Evolutionary conservation across 1,140 invertebrate species (phyloP).

Genomic region (Rhagoletis pomonella): DNA sequence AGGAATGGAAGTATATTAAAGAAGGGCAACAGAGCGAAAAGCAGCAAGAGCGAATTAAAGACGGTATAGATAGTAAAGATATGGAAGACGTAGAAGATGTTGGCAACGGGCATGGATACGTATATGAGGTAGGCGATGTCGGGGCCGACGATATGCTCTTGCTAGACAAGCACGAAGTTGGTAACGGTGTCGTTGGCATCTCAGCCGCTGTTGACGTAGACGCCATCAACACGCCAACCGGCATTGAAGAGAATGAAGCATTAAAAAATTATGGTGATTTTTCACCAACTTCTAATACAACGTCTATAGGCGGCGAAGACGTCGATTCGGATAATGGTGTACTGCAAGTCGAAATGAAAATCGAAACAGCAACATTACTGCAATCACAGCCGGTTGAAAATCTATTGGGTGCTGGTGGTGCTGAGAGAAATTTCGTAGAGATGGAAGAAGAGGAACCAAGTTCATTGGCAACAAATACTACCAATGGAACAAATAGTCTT

Average conservation of each 20-base stretch:
- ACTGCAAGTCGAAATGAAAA: slow-evolving; percentile 58
- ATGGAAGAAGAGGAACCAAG: slow-evolving; percentile 69
- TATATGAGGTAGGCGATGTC: slow-evolving; percentile 37
- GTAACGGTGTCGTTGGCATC: slow-evolving; percentile 40
- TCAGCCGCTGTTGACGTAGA: slow-evolving; percentile 12
- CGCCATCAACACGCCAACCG: slow-evolving; percentile 1
- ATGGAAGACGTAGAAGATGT: slow-evolving; percentile 54
- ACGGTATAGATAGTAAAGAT: slow-evolving; percentile 49
- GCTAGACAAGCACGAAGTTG: slow-evolving; percentile 58
- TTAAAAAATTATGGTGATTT: slow-evolving; percentile 70
- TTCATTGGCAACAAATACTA: slow-evolving; percentile 69
- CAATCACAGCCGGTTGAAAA: slow-evolving; percentile 4
- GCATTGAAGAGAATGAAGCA: slow-evolving; percentile 58
- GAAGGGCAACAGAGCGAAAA: slow-evolving; percentile 73
- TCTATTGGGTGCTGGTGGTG: background rate
- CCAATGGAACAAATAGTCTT: slow-evolving; percentile 69
- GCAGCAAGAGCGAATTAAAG: slow-evolving; percentile 61
- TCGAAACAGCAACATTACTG: slow-evolving; percentile 29
- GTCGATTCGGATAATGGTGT: slow-evolving; percentile 50
- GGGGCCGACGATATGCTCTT: slow-evolving; percentile 34
- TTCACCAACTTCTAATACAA: slow-evolving; percentile 68
- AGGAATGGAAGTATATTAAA: slow-evolving; percentile 71
- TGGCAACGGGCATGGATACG: slow-evolving; percentile 54
- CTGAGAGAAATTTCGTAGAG: background rate
- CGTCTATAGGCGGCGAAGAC: slow-evolving; percentile 62